Evolutionary conservation across 2,888 invertebrate species (phyloP).

Genomic region (Metallyticus violacea): DNA sequence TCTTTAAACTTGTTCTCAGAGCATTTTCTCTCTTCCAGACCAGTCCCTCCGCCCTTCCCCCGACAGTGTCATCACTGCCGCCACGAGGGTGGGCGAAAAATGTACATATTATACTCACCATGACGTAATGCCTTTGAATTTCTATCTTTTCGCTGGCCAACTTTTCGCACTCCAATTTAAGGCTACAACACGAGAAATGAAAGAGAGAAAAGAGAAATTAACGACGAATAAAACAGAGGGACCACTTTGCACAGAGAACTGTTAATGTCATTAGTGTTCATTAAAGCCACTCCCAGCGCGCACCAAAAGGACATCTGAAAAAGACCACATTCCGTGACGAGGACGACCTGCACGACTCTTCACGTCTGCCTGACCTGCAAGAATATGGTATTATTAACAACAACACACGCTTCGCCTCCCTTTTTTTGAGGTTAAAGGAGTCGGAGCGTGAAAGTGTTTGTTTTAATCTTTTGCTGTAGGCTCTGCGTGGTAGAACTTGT

Average conservation of each 20-base stretch:
- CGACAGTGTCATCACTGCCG: not conserved
- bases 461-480: too few species aligned
- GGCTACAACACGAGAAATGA: slow-evolving; percentile 47
- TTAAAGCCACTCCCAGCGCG: not conserved
- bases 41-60: not conserved
- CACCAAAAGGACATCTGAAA: not conserved
- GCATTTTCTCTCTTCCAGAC: not conserved
- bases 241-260: not conserved
- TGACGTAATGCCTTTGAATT: slow-evolving; percentile 86
- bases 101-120: slow-evolving; percentile 59
- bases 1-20: not conserved
- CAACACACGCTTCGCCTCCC: not conserved
- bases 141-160: slow-evolving; percentile 85
- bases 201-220: not conserved
- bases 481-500: too few species aligned
- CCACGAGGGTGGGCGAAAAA: not conserved
- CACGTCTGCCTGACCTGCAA: not conserved
- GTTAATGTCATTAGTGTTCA: not conserved
- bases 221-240: not conserved
- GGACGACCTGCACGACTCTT: too few species aligned
- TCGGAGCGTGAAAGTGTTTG: not conserved
- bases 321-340: not conserved
- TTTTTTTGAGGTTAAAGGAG: not conserved
- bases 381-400: not conserved
- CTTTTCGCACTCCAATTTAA: slow-evolving; percentile 88